Percentiles rank a stretch among this genome's conserved stretches.
These are phyloP conservation scores for Nomada fabriciana DNA, from an alignment of 2,888 invertebrate genomes.

Conservation along the genomic window DNA sequence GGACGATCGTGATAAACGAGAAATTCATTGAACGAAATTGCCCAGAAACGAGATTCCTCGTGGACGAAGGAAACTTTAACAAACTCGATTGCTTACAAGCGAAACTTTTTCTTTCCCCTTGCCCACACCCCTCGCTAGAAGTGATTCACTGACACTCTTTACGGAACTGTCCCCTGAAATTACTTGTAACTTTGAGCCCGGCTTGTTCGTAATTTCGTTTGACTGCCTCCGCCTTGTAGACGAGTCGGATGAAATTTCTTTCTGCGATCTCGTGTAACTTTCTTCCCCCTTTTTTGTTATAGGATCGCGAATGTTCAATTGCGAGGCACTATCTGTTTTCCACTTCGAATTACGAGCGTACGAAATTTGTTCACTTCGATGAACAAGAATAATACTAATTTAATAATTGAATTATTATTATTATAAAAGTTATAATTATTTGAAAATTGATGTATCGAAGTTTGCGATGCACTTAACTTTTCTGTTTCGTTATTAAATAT, in stretches of 20 bases:
- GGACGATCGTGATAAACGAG: conserved; percentile 4
- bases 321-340: not conserved
- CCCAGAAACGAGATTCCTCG: not conserved
- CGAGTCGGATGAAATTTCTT: conserved; percentile 1
- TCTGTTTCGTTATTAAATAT: too few species aligned
- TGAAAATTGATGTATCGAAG: too few species aligned
- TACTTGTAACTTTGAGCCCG: conserved; percentile 10
- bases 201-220: conserved; percentile 21
- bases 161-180: conserved; percentile 22
- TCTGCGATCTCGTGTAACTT: conserved; percentile 17
- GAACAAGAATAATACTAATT: not conserved
- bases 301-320: not conserved
- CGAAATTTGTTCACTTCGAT: not conserved
- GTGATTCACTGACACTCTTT: conserved; percentile 23
- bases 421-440: too few species aligned
- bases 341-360: not conserved
- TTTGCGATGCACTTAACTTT: too few species aligned
- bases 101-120: conserved; percentile 6
- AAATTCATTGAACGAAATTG: conserved; percentile 4
- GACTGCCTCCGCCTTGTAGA: not conserved
- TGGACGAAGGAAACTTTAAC: not conserved
- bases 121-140: not conserved
- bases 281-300: not conserved
- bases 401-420: too few species aligned
- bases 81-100: conserved; percentile 17